Base-by-base conservation (phyloP, 2,113 vertebrate genomes). In the Uropsilus gracilis region DNA sequence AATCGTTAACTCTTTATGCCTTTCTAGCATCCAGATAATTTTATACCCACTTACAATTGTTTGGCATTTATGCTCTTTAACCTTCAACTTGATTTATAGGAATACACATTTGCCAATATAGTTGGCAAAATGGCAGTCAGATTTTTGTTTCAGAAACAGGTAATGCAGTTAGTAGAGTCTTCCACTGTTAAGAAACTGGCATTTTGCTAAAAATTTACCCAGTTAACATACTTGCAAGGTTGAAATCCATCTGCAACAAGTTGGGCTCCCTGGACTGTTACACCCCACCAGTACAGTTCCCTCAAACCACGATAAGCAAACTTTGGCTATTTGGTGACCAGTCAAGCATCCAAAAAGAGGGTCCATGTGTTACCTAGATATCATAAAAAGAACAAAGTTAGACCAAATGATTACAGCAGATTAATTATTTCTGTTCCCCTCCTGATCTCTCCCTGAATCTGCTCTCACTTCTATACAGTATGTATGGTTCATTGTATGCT, bases 361-460 rank as follows among this genome's bases (percentile, higher is more conserved):
- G 69, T 66, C 77, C 37, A n/a, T 34, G n/a, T 72, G 32, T 59
- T 16, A 77, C 81, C 71, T 90, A 84, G 50, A 63, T 37, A 84
- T 53, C 48, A 87, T 6, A 80, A 76, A 94, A 53, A 73, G 55
- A 92, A 53, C 8, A 87, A 48, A 77, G 55, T 92, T 69, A 90
- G 76, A 83, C 22, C 32, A 53, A 71, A 24, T 34, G 77, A 39
- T 69, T 30, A 72, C 53, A 37, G 73, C 32, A 83, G 32, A 68
- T 24, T 34, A 85, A 37, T 50, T 57, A 28, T 24, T 28, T 66
- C 64, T 34, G n/a, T 10, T 11, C 34, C 24, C 6, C 46, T 6
- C 14, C 64, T n/a, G 0, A 26, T 81, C 14, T 48, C 64, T 26
- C 9, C 4, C 37, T 10, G 13, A 16, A 80, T n/a, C 4, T 44